phyloP scores from a whole-genome alignment of 2,797 vertebrate species.

The Lemur catta region DNA sequence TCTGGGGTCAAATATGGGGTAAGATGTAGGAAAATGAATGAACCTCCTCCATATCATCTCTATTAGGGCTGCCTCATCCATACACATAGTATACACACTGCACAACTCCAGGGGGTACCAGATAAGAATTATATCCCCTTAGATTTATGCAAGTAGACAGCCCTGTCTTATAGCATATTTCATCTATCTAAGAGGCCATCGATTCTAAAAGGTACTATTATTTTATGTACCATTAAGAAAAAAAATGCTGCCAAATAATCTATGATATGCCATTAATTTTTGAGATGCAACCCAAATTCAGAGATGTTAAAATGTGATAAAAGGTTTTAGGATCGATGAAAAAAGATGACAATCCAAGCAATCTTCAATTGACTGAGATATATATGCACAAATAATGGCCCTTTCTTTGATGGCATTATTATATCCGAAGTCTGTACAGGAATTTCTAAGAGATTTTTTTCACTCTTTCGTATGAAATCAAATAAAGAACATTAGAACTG shows the following conservation, averaged over 20 bases:
- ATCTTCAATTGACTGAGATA: background rate
- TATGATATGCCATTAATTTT: constrained; percentile 15
- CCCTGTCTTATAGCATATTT: background rate
- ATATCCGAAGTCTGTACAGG: background rate
- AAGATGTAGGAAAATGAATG: background rate
- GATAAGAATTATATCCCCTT: background rate
- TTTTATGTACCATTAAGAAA: constrained; percentile 24
- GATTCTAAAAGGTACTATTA: background rate
- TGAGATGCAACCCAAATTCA: constrained; percentile 35
- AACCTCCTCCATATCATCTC: background rate
- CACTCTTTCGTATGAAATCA: background rate
- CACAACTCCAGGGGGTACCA: background rate
- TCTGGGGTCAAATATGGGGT: background rate
- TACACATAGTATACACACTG: background rate
- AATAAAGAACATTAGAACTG: constrained; percentile 8
- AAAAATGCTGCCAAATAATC: constrained; percentile 35
- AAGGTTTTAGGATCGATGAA: constrained; percentile 6
- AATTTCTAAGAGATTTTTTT: constrained; percentile 40
- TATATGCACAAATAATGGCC: background rate
- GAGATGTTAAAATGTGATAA: constrained; percentile 34
- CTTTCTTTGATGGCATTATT: background rate
- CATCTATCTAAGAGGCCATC: background rate
- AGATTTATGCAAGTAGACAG: background rate
- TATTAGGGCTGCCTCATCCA: background rate
- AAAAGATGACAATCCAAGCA: background rate